Base-by-base conservation (phyloP, 2,888 invertebrate species). In the Drosophila limbata region DNA sequence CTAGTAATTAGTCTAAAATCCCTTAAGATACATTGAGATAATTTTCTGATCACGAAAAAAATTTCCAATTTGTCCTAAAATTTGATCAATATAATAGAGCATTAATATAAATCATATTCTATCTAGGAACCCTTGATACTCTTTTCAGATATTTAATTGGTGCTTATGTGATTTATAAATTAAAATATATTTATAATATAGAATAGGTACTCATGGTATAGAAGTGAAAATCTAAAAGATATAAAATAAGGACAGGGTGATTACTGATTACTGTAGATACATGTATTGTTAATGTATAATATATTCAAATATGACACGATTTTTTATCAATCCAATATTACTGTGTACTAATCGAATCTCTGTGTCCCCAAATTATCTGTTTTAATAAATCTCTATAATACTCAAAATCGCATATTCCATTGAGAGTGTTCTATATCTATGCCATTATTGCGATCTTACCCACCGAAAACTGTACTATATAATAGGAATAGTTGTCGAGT, bases 311-410 rank as follows among this genome's bases (percentile, higher is more conserved):
- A 33, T 33, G 11, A 11, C 11, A 33, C 3, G 33, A 11, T 4
- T 33, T 4, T 35, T 13, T 11, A 37, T n/a, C 35, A 37, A 37
- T 6, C 5, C 13, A n/a, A 37, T 37, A 37, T 37, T 37, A 37
- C n/a, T 37, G 3, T 37, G 35, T n/a, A n/a, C n/a, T n/a, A n/a
- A 5, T 37, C 13, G 13, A 21, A 3, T 3, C 33, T 31, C 17
- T 17, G 28, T 28, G 28, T 28, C 28, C 28, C 19, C 13, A 48
- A 48, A 48, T 48, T 48, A 48, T 19, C 8, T 33, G 48, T 48
- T 13, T 25, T 15, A 9, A 45, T 8, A 42, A 13, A n/a, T 28
- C 19, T 11, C 4, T 25, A 25, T 19, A 8, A 21, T n/a, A 25
- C 3, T 21, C 19, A 21, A 13, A 39, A 8, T 1, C 15, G 8